Base-by-base conservation (phyloP, 2,888 invertebrate genomes). In the Bombylius discolor region DNA sequence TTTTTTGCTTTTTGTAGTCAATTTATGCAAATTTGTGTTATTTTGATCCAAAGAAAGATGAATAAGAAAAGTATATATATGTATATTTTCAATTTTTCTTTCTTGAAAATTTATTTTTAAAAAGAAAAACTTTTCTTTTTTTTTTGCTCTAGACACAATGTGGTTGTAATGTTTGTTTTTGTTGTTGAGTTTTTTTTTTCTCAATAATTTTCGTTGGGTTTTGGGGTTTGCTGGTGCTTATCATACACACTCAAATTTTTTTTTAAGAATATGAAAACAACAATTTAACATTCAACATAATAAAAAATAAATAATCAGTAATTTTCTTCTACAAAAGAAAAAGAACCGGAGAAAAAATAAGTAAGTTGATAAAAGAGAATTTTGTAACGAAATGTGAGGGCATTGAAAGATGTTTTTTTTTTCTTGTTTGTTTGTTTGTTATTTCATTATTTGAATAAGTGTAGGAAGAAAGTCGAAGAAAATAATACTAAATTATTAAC, bases 11-110 rank as follows among this genome's bases (percentile, higher is more conserved):
- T 31, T 23, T 32, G 12, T 46, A 47, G 47, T 31, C 54, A 59
- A 59, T 59, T 59, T 59, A 59, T 59, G 59, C 56, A 59, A 59
- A 59, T 59, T 59, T 59, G 56, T 56, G 57, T 59, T 59, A 54
- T 59, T 59, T 56, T 59, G 59, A 57, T 59, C 57, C 53, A 49
- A 31, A 44, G 53, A 48, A 50, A 46, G 23, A 23, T 23, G 23
- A 23, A 23, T 23, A 23, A 23, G 23, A 23, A 23, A 23, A 23
- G 3, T 23, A 23, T 3, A 23, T 23, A 23, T 23, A 23, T 23
- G 3, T 23, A 3, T 23, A 23, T 23, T 23, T 23, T 23, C 23
- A 23, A 23, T 23, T 23, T 23, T 23, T 23, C 23, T 23, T 23
- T 23, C 23, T 23, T 23, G 23, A 23, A 23, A 23, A 23, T 23